Conservation (phyloP, 2,113 vertebrate species). For the Vireo altiloquus region DNA sequence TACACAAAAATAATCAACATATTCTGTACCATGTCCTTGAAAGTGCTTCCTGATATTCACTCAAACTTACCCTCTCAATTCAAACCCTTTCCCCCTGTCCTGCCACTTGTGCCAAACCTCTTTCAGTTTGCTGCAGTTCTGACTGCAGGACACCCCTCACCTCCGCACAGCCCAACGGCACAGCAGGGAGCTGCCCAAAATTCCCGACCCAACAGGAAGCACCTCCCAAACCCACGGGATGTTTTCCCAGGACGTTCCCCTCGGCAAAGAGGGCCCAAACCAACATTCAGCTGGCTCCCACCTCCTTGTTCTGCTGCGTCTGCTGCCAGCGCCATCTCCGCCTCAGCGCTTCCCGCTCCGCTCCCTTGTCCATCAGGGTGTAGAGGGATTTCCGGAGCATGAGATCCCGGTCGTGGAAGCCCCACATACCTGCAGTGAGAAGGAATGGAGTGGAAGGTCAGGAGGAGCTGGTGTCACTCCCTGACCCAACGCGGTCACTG, state of each 20-base stretch:
- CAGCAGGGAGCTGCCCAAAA: background rate
- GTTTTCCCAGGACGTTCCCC: accelerated
- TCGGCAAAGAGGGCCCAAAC: accelerated
- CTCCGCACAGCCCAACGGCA: accelerated
- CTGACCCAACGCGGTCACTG: accelerated
- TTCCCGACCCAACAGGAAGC: accelerated
- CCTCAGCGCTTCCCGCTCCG: constrained; percentile 86
- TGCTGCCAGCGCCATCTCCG: constrained; percentile 97
- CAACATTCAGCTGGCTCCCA: background rate
- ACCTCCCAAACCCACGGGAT: accelerated
- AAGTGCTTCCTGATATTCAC: background rate
- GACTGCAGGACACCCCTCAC: accelerated
- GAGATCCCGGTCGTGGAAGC: constrained; percentile 93
- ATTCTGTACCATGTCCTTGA: accelerated
- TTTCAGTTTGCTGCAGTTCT: background rate
- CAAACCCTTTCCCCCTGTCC: background rate
- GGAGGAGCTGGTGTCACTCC: background rate
- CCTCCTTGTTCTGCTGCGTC: constrained; percentile 98
- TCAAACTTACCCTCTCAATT: background rate
- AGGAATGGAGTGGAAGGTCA: accelerated
- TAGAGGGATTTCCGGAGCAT: constrained; percentile 92
- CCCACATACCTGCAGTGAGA: constrained; percentile 88
- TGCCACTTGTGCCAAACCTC: background rate
- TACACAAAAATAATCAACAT: accelerated
- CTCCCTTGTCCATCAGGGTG: constrained; percentile 88